Conservation (phyloP, 1,140 invertebrate genomes). For the Drosophila willistoni region DNA sequence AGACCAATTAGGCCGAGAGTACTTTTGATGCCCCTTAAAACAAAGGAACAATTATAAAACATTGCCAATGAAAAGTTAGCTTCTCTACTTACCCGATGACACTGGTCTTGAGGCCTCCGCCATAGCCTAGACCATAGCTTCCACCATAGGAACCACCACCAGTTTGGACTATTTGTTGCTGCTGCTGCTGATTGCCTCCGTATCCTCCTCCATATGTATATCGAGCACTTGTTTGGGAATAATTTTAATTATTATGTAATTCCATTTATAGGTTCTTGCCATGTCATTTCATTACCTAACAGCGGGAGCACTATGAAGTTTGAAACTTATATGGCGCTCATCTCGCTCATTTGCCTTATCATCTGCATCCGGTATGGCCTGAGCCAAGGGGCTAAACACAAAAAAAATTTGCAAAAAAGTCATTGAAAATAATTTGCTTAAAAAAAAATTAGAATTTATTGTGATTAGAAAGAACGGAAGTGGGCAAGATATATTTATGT, state of each 20-base stretch:
- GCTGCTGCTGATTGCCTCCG: conserved; percentile 17
- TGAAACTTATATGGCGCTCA: conserved; percentile 58
- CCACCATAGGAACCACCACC: conserved; percentile 27
- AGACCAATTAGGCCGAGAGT: conserved; percentile 50
- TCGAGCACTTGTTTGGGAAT: conserved; percentile 25
- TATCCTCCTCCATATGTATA: conserved; percentile 43
- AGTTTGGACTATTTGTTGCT: neutral
- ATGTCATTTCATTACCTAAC: conserved; percentile 57
- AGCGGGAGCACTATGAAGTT: conserved; percentile 38
- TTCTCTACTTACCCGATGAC: neutral
- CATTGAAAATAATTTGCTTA: conserved; percentile 4
- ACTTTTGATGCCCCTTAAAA: conserved; percentile 44
- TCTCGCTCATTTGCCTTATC: conserved; percentile 61
- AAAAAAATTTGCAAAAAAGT: conserved; percentile 35
- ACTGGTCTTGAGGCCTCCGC: neutral
- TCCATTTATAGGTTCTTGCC: neutral
- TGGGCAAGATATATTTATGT: neutral
- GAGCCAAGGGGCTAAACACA: conserved; percentile 49
- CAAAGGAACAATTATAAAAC: too few species aligned
- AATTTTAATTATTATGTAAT: conserved; percentile 13
- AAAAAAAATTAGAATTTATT: neutral
- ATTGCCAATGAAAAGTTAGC: too few species aligned
- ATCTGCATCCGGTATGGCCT: conserved; percentile 45
- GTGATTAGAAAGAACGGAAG: conserved; percentile 1
- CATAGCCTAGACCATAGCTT: neutral